Base-by-base conservation (phyloP, 2,797 vertebrate genomes). In the Ambastaia sidthimunki region DNA sequence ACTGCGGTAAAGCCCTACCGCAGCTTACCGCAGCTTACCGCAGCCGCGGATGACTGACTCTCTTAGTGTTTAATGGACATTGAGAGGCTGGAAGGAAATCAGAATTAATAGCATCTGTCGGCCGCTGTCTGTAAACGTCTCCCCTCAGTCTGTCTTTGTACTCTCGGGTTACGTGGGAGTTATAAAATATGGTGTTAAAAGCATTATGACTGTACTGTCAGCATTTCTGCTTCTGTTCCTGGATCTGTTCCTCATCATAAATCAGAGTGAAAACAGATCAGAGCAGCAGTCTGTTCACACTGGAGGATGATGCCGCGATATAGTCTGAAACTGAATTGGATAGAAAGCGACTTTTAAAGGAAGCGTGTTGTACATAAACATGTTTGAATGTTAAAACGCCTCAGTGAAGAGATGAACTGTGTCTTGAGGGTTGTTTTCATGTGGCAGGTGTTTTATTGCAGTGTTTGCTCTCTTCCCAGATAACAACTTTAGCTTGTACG, bases 141-240 rank as follows among this genome's bases (percentile, higher is more conserved):
- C 28, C 28, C 19, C 28, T 63, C 31, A 4, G 28, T 28, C 18
- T 9, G 5, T 63, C 60, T 10, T 34, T n/a, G 0, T n/a, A 3
- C 16, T 1, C 16, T 67, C 31, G 23, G 28, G 48, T 76, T 68
- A 67, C 23, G 28, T 59, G 65, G 34, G 41, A 31, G 41, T 34
- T 37, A 48, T 52, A 60, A 76, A 76, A 62, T 55, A 72, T 28
- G 68, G 59, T 55, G 55, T 65, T 54, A 28, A 71, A 71, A 71
- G 31, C 69, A 25, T 57, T 55, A 16, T 71, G 60, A 72, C 47
- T 52, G n/a, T 71, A 18, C 60, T 55, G 67, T 80, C 62, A 57
- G 62, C 68, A 60, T 66, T 71, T 80, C 68, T 75, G 72, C 72
- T 57, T 48, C 54, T 52, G 31, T 78, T 71, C 67, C 31, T 71